These are phyloP conservation scores for Amblyjoppa proteus DNA, from an alignment of 2,888 invertebrate species.

Conservation along the genomic window DNA sequence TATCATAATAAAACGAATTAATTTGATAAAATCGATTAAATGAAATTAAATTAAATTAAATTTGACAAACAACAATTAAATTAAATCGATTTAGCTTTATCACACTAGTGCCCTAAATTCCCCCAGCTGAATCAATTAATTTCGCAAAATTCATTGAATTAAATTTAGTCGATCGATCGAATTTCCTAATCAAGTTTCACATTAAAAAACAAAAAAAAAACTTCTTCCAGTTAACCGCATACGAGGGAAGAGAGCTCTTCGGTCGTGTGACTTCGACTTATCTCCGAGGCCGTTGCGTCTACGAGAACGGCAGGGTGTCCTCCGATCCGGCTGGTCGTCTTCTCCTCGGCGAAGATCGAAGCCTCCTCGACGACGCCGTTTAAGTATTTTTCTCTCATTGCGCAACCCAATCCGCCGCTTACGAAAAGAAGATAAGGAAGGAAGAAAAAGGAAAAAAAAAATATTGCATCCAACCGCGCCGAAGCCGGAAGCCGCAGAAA, in stretches of 20 bases:
- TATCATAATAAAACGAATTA: too few species aligned
- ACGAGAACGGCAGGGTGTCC: constrained; percentile 84
- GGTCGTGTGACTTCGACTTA: constrained; percentile 89
- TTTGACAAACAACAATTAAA: too few species aligned
- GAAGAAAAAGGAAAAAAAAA: background rate
- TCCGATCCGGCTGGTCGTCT: constrained; percentile 85
- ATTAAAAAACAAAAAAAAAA: background rate
- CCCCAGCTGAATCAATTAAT: too few species aligned
- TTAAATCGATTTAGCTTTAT: too few species aligned
- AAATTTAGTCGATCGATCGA: background rate
- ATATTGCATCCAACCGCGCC: too few species aligned
- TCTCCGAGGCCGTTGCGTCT: constrained; percentile 89
- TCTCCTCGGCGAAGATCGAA: background rate
- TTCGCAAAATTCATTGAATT: too few species aligned
- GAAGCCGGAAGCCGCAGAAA: background rate
- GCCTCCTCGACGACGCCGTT: background rate
- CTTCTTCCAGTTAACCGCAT: constrained; percentile 88
- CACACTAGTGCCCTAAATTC: too few species aligned
- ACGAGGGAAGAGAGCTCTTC: constrained; percentile 87
- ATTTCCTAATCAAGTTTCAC: background rate
- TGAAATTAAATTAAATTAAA: too few species aligned
- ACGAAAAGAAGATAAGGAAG: background rate
- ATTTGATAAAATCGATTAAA: too few species aligned
- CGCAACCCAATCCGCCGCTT: background rate
- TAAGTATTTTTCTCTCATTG: background rate